Evolutionary conservation across 2,797 vertebrate species (phyloP).

Genomic region (Chaenodraco wilsoni): DNA sequence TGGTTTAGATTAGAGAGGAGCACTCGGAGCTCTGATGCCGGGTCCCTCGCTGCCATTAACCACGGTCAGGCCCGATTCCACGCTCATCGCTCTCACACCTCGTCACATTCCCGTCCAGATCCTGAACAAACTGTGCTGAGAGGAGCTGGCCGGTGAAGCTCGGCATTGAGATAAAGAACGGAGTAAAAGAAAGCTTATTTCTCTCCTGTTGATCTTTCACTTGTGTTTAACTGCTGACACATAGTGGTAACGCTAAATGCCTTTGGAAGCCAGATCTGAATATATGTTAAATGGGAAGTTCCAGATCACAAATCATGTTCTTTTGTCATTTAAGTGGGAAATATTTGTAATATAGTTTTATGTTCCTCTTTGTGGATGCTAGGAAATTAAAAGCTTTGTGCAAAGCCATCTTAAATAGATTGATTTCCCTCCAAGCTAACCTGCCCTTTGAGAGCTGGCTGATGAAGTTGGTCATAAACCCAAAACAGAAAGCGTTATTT

Average conservation of each 20-base stretch:
- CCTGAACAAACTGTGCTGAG: neutral
- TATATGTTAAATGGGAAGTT: conserved; percentile 17
- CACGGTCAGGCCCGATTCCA: conserved; percentile 60
- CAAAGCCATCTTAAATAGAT: conserved; percentile 32
- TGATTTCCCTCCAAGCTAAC: conserved; percentile 18
- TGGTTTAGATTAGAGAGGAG: conserved; percentile 71
- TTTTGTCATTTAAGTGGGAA: conserved; percentile 32
- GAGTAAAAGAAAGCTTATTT: conserved; percentile 20
- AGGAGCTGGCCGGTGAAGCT: conserved; percentile 20
- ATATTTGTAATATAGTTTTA: conserved; percentile 32
- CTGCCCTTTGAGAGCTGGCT: conserved; percentile 23
- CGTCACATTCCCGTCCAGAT: conserved; percentile 41
- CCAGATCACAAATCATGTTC: conserved; percentile 29
- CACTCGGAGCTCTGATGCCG: conserved; percentile 47
- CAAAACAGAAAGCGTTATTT: conserved; percentile 5
- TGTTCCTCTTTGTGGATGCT: conserved; percentile 20
- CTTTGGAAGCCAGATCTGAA: conserved; percentile 17
- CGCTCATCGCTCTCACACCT: conserved; percentile 65
- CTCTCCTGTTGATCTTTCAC: neutral
- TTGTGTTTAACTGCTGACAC: conserved; percentile 33
- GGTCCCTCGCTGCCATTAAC: conserved; percentile 52
- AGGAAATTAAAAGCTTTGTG: conserved; percentile 34
- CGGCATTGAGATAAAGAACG: neutral
- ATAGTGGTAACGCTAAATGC: conserved; percentile 4
- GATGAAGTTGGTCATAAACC: neutral